Evolutionary conservation across 2,888 invertebrate genomes (phyloP), one percentile per base, ranked within the genome.

Genomic region (Drosophila melanosoma): DNA sequence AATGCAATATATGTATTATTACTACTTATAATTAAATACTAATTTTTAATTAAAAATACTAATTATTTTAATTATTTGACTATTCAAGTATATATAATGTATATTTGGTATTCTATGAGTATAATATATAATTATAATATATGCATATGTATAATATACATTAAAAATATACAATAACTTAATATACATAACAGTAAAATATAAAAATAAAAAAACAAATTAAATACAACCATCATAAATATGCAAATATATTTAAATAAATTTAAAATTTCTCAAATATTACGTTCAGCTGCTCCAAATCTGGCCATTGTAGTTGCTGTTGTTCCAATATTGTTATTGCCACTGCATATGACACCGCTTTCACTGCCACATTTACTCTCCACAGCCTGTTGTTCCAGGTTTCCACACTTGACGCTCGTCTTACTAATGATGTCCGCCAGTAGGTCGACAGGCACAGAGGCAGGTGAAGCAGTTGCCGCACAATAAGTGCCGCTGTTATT

Each of bases 381-480:
- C 12, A 62, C 63, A 26, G 54, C 20, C 15, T 45, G 15, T 23
- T 23, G 45, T 23, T 45, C 45, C 15, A 23, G 15, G 23, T 23
- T 51, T 15, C 57, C 64, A 36, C 68, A 76, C 17, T 74, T 79
- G 5, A 89, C 61, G 40, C 54, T 73, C 3, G 82, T 61, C 53
- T 87, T 74, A 57, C 67, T 74, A 15, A 87, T 73, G 20, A 75
- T 81, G 12, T 87, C 87, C 7, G 69, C 61, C 11, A 87, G 63
- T 0, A 76, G 42, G 40, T 89, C 87, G 7, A 81, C 70, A 2
- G 68, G 56, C 11, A 63, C 51, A 1, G 45, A 33, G 1, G 54
- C 60, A 15, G 76, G 77, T 15, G 74, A 77, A 26, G 42, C 38
- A 1, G 75, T 75, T 3, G 54, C 32, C 5, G 32, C 54, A 20